phyloP scores from a whole-genome alignment of 2,888 invertebrate genomes.

The Drosophila aldrichi region DNA sequence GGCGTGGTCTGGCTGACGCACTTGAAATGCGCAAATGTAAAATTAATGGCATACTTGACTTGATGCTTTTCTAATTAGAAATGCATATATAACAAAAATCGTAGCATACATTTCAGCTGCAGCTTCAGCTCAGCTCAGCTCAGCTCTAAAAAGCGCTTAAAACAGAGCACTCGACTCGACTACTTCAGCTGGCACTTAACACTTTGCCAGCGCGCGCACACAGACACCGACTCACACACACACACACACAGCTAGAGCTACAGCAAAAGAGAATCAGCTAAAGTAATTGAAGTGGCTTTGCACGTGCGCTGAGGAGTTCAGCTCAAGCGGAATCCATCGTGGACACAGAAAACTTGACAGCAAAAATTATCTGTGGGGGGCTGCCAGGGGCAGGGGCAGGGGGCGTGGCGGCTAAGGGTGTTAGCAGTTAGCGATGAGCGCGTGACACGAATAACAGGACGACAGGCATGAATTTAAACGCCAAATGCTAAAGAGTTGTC shows the following conservation, averaged over 20 bases:
- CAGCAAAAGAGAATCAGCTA: constrained; percentile 20
- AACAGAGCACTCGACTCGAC: constrained; percentile 51
- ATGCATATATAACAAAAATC: constrained; percentile 71
- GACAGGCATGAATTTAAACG: neutral
- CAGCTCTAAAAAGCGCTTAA: constrained; percentile 50
- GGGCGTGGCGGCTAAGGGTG: neutral
- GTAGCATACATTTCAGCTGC: constrained; percentile 48
- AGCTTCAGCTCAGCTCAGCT: constrained; percentile 14
- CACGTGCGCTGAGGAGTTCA: constrained; percentile 50
- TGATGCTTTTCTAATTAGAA: constrained; percentile 72
- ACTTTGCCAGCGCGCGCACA: constrained; percentile 42
- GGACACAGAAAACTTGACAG: constrained; percentile 24
- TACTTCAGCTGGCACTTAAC: constrained; percentile 63
- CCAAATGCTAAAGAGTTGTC: constrained; percentile 2
- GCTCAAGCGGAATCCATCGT: constrained; percentile 7
- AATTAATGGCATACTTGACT: constrained; percentile 77
- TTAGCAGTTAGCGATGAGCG: constrained; percentile 5
- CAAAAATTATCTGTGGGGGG: constrained; percentile 21
- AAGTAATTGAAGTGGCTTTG: constrained; percentile 59
- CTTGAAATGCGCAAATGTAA: constrained; percentile 74
- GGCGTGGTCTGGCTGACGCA: constrained; percentile 13
- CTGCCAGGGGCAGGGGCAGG: neutral
- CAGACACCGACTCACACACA: constrained; percentile 1
- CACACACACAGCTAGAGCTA: constrained; percentile 9
- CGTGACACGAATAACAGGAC: constrained; percentile 4